Percentiles rank a stretch among this genome's conserved stretches.
Evolutionary conservation across 2,888 invertebrate genomes (phyloP).

Genomic region (Lydus trimaculatus): DNA sequence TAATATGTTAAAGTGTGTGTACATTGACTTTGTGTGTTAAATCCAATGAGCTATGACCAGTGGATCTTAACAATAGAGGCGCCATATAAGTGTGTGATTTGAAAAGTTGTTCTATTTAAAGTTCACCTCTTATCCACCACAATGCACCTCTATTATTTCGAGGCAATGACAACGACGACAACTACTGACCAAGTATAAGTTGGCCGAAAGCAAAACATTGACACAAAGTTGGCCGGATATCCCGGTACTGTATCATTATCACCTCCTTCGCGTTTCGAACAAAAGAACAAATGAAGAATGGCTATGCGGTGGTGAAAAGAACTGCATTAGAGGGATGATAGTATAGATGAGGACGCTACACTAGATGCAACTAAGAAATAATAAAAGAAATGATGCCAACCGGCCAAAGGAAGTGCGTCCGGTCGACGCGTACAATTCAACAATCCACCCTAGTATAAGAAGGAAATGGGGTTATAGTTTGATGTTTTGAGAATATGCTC

Average conservation of each 20-base stretch:
- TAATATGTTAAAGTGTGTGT: slow-evolving; percentile 2
- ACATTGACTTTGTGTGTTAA: slow-evolving; percentile 11
- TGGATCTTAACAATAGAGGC: slow-evolving; percentile 42
- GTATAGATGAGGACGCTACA: slow-evolving; percentile 33
- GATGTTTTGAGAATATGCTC: slow-evolving; percentile 53
- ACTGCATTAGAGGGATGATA: slow-evolving; percentile 54
- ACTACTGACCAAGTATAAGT: slow-evolving; percentile 40
- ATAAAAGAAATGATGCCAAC: slow-evolving; percentile 13
- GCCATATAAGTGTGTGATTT: slow-evolving; percentile 56
- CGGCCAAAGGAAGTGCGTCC: slow-evolving; percentile 44
- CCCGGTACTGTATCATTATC: slow-evolving; percentile 59
- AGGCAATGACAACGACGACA: slow-evolving; percentile 50
- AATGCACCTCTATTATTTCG: slow-evolving; percentile 58
- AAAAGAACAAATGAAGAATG: slow-evolving; percentile 56
- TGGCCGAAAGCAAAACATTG: slow-evolving; percentile 52
- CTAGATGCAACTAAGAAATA: slow-evolving; percentile 9
- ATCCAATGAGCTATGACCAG: slow-evolving; percentile 24
- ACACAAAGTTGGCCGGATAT: slow-evolving; percentile 58
- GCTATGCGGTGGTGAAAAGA: slow-evolving; percentile 52
- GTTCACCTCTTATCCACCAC: slow-evolving; percentile 55
- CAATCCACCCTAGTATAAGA: not conserved
- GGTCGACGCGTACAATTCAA: slow-evolving; percentile 7
- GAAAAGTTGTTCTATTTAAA: slow-evolving; percentile 47
- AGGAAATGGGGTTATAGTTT: slow-evolving; percentile 55
- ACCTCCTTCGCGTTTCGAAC: slow-evolving; percentile 57